Evolutionary conservation across 2,797 vertebrate species (phyloP).

Genomic region (Onychomys leucogaster): DNA sequence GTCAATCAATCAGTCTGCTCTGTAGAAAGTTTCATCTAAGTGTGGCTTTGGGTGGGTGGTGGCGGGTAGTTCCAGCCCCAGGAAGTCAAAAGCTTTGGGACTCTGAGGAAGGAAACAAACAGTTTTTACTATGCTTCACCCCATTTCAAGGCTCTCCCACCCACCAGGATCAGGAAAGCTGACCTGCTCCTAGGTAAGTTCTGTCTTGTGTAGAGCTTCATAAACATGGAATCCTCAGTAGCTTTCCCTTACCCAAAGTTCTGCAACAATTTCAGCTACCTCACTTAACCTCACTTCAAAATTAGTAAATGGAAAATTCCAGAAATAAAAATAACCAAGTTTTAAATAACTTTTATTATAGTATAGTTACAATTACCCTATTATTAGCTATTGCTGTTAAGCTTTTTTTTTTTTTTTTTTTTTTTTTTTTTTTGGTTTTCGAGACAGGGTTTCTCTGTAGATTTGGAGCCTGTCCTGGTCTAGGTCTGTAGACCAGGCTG

Average conservation of each 20-base stretch:
- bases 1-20: background rate
- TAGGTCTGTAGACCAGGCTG: too few relatives aligned
- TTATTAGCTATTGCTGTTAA: background rate
- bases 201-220: background rate
- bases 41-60: background rate
- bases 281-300: background rate
- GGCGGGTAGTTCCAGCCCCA: background rate
- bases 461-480: too few relatives aligned
- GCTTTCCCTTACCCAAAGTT: background rate
- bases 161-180: background rate
- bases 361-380: background rate
- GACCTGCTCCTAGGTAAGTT: background rate
- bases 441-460: too few relatives aligned
- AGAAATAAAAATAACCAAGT: conserved; percentile 15
- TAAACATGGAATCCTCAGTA: background rate
- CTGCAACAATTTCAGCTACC: background rate
- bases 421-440: too few relatives aligned
- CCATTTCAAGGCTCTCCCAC: background rate
- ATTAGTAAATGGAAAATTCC: conserved; percentile 11
- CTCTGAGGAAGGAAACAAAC: background rate
- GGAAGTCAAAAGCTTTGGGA: background rate
- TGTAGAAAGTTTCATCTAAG: background rate
- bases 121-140: background rate
- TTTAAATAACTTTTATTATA: conserved; percentile 3
- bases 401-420: too few relatives aligned